Conservation (phyloP, 2,797 vertebrate genomes). For the Miichthys miiuy region DNA sequence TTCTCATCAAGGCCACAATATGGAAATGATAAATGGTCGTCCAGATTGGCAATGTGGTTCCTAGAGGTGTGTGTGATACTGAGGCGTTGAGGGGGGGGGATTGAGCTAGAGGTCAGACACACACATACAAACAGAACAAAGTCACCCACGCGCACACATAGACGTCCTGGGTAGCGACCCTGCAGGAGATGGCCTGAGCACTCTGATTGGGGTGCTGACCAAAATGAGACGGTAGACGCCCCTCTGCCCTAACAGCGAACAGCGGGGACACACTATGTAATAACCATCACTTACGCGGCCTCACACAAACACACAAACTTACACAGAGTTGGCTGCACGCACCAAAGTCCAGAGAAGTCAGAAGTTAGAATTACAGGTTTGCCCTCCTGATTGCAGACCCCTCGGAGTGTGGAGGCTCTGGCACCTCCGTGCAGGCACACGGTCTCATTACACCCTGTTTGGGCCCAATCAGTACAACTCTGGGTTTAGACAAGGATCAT, state of each 20-base stretch:
- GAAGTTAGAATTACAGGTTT: slow-evolving; percentile 70
- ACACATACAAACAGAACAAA: slow-evolving; percentile 26
- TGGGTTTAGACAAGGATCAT: slow-evolving; percentile 47
- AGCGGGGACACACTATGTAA: slow-evolving; percentile 53
- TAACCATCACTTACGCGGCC: slow-evolving; percentile 57
- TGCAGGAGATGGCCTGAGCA: slow-evolving; percentile 46
- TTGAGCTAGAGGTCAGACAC: slow-evolving; percentile 45
- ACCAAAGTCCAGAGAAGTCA: slow-evolving; percentile 49
- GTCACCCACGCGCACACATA: slow-evolving; percentile 7
- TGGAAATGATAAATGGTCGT: slow-evolving; percentile 65
- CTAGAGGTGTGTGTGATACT: slow-evolving; percentile 39
- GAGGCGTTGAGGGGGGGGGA: slow-evolving; percentile 3
- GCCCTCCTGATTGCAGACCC: slow-evolving; percentile 69
- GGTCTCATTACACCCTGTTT: slow-evolving; percentile 55
- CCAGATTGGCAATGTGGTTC: slow-evolving; percentile 51
- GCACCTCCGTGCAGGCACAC: slow-evolving; percentile 33
- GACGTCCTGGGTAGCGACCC: slow-evolving; percentile 29
- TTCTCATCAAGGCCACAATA: slow-evolving; percentile 68
- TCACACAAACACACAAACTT: slow-evolving; percentile 42
- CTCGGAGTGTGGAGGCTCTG: slow-evolving; percentile 36
- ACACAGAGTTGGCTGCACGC: slow-evolving; percentile 29
- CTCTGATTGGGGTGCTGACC: slow-evolving; percentile 77
- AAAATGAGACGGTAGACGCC: slow-evolving; percentile 66
- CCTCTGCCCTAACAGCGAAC: slow-evolving; percentile 40
- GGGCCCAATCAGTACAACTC: slow-evolving; percentile 65